phyloP scores from a whole-genome alignment of 2,113 vertebrate species.

The Oreotragus oreotragus region DNA sequence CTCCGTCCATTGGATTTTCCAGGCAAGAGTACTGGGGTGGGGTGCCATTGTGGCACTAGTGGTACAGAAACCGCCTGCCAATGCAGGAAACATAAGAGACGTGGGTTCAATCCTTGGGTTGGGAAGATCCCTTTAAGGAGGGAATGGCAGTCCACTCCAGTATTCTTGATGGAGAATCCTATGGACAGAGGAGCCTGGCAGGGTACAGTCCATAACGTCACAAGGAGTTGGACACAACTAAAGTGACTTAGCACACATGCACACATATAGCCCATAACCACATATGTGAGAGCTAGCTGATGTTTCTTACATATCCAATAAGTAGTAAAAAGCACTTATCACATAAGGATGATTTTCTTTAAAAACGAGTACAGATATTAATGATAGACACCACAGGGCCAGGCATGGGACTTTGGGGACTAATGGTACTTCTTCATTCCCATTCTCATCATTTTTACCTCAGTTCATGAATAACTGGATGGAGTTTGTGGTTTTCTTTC shows the following conservation, averaged over 20 bases:
- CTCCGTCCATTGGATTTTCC: no score
- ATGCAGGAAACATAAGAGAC: neutral
- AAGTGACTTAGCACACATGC: neutral
- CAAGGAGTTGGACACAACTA: neutral
- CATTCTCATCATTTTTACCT: slow-evolving; percentile 31
- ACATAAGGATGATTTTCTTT: neutral
- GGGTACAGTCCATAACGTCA: neutral
- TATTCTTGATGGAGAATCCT: neutral
- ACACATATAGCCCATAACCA: neutral
- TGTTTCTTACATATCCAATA: neutral
- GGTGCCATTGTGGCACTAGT: neutral
- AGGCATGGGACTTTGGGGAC: neutral
- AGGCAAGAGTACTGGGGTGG: no score
- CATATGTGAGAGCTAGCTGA: neutral
- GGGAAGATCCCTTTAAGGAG: neutral
- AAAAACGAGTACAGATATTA: neutral
- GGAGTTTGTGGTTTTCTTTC: slow-evolving; percentile 50
- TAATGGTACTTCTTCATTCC: neutral
- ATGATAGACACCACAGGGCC: neutral
- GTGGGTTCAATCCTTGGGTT: neutral
- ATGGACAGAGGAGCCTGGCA: neutral
- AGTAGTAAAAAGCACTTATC: neutral
- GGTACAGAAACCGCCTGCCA: neutral
- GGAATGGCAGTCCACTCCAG: neutral
- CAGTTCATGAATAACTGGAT: slow-evolving; percentile 52